Conservation (phyloP, 2,113 vertebrate species). For the Panthera leo region DNA sequence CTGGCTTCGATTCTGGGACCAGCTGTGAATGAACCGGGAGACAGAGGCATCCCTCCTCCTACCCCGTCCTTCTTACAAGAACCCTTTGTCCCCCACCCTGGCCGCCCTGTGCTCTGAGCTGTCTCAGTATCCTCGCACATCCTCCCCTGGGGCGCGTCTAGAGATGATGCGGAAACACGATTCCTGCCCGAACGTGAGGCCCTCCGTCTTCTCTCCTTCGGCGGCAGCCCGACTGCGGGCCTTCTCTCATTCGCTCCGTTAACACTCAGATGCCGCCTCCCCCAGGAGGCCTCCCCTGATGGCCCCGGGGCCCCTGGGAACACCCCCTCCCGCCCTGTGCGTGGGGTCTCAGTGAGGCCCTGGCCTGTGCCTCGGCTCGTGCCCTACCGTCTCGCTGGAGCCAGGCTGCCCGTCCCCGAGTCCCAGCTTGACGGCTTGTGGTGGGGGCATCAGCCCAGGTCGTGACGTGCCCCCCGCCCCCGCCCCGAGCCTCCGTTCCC, state of each 20-base stretch:
- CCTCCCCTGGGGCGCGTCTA: background rate
- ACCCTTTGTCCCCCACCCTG: background rate
- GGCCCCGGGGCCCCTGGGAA: background rate
- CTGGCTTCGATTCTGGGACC: background rate
- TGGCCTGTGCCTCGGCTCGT: background rate
- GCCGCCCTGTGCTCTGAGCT: background rate
- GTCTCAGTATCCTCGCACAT: fast-evolving
- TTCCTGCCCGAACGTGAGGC: fast-evolving
- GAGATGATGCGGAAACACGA: background rate
- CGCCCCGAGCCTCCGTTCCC: fast-evolving
- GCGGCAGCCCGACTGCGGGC: background rate
- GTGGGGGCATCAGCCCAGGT: background rate
- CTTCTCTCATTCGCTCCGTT: background rate
- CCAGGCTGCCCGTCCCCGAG: background rate
- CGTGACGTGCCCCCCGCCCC: background rate
- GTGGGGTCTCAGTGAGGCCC: background rate
- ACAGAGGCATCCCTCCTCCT: fast-evolving
- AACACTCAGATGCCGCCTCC: background rate
- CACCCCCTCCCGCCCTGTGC: background rate
- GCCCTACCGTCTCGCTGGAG: fast-evolving
- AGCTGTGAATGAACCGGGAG: background rate
- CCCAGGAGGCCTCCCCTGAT: background rate
- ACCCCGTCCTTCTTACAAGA: background rate
- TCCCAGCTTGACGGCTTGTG: fast-evolving
- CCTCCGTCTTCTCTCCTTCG: background rate